Evolutionary conservation across 2,888 invertebrate species (phyloP).

Genomic region (Pemphredon lugubris): DNA sequence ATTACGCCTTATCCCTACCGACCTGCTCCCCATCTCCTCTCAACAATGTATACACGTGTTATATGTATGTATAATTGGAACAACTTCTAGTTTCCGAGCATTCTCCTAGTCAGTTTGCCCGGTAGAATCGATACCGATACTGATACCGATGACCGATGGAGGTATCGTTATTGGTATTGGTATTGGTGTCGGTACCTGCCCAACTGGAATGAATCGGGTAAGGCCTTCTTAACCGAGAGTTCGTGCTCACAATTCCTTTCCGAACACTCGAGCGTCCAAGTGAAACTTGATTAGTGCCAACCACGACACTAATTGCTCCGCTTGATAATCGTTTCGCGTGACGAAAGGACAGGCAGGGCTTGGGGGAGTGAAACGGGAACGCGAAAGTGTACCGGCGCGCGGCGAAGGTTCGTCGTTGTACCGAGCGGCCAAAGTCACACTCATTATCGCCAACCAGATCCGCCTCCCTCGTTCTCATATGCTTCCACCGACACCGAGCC

Average conservation of each 20-base stretch:
- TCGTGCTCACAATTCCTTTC: constrained; percentile 50
- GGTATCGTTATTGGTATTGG: too few relatives aligned
- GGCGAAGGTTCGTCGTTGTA: constrained; percentile 14
- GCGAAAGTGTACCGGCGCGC: neutral
- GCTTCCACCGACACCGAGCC: neutral
- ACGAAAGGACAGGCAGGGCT: constrained; percentile 16
- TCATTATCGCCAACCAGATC: constrained; percentile 30
- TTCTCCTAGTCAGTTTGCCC: neutral
- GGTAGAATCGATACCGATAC: too few relatives aligned
- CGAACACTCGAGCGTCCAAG: constrained; percentile 41
- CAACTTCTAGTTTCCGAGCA: neutral
- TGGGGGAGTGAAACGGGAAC: too few relatives aligned
- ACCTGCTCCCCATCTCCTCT: neutral
- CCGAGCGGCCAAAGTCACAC: constrained; percentile 10
- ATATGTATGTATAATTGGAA: neutral
- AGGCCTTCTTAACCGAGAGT: constrained; percentile 21
- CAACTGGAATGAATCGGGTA: too few relatives aligned
- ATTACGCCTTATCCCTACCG: neutral
- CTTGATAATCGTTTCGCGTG: constrained; percentile 59
- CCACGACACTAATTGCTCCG: constrained; percentile 58
- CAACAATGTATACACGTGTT: neutral
- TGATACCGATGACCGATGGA: too few relatives aligned
- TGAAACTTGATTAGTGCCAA: constrained; percentile 55
- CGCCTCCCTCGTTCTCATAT: neutral
- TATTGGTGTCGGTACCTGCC: too few relatives aligned